phyloP scores from a whole-genome alignment of 2,113 vertebrate genomes.

The Alethe castanea region DNA sequence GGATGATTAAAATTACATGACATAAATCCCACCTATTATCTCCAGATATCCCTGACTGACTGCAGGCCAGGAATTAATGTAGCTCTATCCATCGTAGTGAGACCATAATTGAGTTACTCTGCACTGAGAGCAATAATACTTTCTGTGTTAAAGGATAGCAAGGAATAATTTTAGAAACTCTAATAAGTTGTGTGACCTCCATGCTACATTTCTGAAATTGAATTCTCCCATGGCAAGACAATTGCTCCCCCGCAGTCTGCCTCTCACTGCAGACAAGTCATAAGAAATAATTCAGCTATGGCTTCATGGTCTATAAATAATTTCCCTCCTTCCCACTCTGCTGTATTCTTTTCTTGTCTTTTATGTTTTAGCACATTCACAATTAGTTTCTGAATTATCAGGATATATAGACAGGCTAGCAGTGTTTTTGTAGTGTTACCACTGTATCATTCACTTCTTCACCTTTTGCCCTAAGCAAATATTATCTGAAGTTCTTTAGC shows the following conservation, averaged over 20 bases:
- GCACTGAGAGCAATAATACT: conserved; percentile 38
- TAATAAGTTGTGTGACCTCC: conserved; percentile 60
- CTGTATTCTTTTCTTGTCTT: neutral
- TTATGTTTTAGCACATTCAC: neutral
- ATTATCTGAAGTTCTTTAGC: neutral
- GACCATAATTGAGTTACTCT: conserved; percentile 17
- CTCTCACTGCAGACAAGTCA: neutral
- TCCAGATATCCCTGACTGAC: neutral
- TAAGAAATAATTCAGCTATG: conserved; percentile 19
- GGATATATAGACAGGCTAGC: neutral
- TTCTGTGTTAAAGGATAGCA: conserved; percentile 33
- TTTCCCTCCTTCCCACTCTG: neutral
- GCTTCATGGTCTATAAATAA: conserved; percentile 28
- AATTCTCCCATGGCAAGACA: conserved; percentile 48
- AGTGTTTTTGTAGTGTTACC: neutral
- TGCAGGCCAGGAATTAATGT: conserved; percentile 39
- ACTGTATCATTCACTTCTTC: neutral
- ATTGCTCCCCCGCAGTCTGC: neutral
- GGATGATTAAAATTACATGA: neutral
- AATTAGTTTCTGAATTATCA: neutral
- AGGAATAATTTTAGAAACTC: conserved; percentile 59
- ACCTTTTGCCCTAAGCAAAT: neutral
- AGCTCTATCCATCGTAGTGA: neutral
- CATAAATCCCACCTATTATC: neutral
- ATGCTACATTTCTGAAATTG: conserved; percentile 48